Evolutionary conservation across 1,140 invertebrate genomes (phyloP).

Genomic region (Cheumatopsyche charites): DNA sequence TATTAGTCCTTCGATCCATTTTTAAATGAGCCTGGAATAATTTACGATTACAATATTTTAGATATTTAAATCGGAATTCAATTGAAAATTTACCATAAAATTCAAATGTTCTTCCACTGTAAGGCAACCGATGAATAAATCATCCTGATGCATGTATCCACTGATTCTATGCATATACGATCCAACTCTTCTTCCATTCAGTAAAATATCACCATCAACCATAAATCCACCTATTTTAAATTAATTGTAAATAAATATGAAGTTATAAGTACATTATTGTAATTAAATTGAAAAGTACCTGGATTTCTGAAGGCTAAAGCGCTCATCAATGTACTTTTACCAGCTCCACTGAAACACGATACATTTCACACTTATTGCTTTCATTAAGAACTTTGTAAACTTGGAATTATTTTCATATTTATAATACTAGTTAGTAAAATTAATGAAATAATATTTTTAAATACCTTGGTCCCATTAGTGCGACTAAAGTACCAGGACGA

Average conservation of each 20-base stretch:
- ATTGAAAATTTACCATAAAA: slow-evolving; percentile 73
- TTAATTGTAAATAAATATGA: too few relatives aligned
- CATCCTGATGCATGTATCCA: slow-evolving; percentile 94
- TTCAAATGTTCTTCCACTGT: slow-evolving; percentile 89
- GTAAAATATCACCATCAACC: slow-evolving; percentile 76
- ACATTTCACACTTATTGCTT: too few relatives aligned
- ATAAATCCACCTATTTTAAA: slow-evolving; percentile 65
- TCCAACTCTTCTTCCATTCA: slow-evolving; percentile 72
- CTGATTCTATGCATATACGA: slow-evolving; percentile 81
- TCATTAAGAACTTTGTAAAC: too few relatives aligned
- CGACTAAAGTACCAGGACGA: slow-evolving; percentile 82
- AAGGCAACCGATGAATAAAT: slow-evolving; percentile 85
- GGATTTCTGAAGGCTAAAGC: slow-evolving; percentile 79
- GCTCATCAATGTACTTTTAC: slow-evolving; percentile 94
- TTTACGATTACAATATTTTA: too few relatives aligned
- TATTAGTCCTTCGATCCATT: slow-evolving; percentile 70
- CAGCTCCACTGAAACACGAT: slow-evolving; percentile 78
- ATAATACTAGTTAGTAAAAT: too few relatives aligned
- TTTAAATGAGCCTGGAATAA: slow-evolving; percentile 84
- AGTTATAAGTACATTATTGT: too few relatives aligned
- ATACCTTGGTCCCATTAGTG: slow-evolving; percentile 89
- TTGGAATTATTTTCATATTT: too few relatives aligned
- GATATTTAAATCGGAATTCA: too few relatives aligned
- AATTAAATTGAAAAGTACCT: too few relatives aligned
- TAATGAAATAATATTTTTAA: slow-evolving; percentile 35